phyloP scores from a whole-genome alignment of 2,888 invertebrate species.

The Rhagonycha fulva region DNA sequence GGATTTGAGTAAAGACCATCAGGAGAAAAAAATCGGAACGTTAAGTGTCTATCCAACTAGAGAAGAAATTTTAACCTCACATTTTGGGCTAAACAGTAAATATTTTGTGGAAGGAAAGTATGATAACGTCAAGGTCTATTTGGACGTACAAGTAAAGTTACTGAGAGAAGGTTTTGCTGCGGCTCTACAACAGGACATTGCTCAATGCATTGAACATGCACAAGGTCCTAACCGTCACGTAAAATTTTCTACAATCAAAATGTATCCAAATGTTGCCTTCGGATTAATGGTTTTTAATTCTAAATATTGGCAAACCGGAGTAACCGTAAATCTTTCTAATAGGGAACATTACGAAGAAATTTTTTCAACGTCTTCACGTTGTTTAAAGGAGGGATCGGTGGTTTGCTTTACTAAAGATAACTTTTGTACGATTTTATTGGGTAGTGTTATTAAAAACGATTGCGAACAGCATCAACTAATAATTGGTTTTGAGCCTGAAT shows the following conservation, averaged over 20 bases:
- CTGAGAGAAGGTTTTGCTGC: conserved; percentile 78
- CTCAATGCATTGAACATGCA: conserved; percentile 14
- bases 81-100: conserved; percentile 57
- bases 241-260: background rate
- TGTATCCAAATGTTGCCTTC: background rate
- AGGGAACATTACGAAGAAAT: too few species aligned
- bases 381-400: conserved; percentile 73
- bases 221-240: too few species aligned
- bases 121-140: conserved; percentile 68
- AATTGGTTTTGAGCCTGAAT: background rate
- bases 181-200: conserved; percentile 71
- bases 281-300: too few species aligned
- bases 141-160: conserved; percentile 78
- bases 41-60: conserved; percentile 54
- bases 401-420: conserved; percentile 72
- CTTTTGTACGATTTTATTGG: conserved; percentile 72
- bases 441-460: conserved; percentile 62
- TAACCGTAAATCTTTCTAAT: background rate
- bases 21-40: conserved; percentile 16
- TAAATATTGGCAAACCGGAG: background rate
- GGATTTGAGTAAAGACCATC: conserved; percentile 41
- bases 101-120: conserved; percentile 68
- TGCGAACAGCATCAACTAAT: conserved; percentile 52
- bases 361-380: conserved; percentile 50
- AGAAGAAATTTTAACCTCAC: background rate